Conservation (phyloP, 1,140 invertebrate genomes). For the Zaprionus taronus region DNA sequence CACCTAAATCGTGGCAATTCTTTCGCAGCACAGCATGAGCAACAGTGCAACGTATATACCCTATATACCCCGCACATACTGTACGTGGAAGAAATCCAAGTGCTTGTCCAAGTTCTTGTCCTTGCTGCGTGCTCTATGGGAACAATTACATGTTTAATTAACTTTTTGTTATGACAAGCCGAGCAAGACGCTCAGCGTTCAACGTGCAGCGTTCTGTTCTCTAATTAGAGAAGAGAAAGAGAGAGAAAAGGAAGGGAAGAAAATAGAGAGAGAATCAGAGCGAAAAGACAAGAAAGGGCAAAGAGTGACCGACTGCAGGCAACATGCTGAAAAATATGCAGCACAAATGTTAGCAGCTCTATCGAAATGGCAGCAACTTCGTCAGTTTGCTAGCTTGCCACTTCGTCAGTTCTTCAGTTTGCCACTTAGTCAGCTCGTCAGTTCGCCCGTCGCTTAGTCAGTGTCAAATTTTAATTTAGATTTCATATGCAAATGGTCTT, state of each 20-base stretch:
- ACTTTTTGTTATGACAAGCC: constrained; percentile 72
- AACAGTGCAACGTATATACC: constrained; percentile 2
- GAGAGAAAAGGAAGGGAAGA: not conserved
- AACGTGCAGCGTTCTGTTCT: constrained; percentile 2
- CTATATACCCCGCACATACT: constrained; percentile 6
- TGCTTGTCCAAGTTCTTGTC: constrained; percentile 39
- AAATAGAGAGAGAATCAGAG: not conserved
- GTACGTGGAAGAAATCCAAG: not conserved
- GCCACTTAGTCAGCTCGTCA: not conserved
- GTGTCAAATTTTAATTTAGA: constrained; percentile 75
- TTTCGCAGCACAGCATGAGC: not conserved
- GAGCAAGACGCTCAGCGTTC: constrained; percentile 1
- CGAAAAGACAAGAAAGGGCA: not conserved
- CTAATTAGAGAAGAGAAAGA: constrained; percentile 69
- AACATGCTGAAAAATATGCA: constrained; percentile 35
- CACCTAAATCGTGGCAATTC: not conserved
- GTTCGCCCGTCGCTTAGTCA: constrained; percentile 23
- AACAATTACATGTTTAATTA: constrained; percentile 81
- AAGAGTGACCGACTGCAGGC: not conserved
- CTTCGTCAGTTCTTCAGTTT: constrained; percentile 3
- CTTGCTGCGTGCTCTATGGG: constrained; percentile 51
- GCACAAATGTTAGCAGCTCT: constrained; percentile 18
- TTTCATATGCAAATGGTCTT: constrained; percentile 74
- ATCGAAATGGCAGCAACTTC: not conserved
- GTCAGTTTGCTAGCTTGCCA: constrained; percentile 4